A percentile compares a stretch with the other conserved stretches of the same genome.
phyloP scores from a whole-genome alignment of 2,888 invertebrate species.

The Allacma fusca region DNA sequence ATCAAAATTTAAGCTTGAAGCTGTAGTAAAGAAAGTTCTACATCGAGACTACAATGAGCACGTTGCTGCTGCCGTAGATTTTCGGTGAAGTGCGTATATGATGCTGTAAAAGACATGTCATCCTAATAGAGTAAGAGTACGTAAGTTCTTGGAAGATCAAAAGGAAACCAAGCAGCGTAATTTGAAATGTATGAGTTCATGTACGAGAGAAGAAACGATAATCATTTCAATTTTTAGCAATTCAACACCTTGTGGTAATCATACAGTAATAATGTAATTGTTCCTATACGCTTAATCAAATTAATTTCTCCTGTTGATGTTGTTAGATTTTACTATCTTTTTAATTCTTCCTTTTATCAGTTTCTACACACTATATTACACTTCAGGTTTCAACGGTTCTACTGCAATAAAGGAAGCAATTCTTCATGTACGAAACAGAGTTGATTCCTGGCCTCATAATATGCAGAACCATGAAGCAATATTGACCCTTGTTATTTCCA shows the following conservation, averaged over 20 bases:
- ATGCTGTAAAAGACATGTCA: too few species aligned
- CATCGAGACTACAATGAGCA: background rate
- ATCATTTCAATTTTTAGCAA: slow-evolving; percentile 5
- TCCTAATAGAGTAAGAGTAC: too few species aligned
- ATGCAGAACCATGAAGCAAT: slow-evolving; percentile 19
- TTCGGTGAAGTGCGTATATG: background rate
- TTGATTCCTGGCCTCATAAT: slow-evolving; percentile 13
- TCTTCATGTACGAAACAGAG: background rate
- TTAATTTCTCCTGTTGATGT: slow-evolving; percentile 11
- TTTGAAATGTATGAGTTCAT: background rate
- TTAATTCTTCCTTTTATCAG: background rate
- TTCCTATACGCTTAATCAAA: slow-evolving; percentile 20
- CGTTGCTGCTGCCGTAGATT: background rate
- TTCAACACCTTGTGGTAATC: slow-evolving; percentile 17
- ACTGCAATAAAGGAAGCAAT: slow-evolving; percentile 7
- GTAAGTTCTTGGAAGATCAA: too few species aligned
- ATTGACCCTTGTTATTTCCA: background rate
- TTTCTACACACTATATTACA: background rate
- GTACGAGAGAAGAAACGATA: background rate
- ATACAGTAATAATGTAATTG: slow-evolving; percentile 26
- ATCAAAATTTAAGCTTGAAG: background rate
- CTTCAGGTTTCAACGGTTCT: background rate
- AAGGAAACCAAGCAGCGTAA: background rate
- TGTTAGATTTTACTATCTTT: slow-evolving; percentile 10
- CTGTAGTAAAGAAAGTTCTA: background rate